Base-by-base conservation (phyloP, 2,113 vertebrate species). In the Microtus montanus region DNA sequence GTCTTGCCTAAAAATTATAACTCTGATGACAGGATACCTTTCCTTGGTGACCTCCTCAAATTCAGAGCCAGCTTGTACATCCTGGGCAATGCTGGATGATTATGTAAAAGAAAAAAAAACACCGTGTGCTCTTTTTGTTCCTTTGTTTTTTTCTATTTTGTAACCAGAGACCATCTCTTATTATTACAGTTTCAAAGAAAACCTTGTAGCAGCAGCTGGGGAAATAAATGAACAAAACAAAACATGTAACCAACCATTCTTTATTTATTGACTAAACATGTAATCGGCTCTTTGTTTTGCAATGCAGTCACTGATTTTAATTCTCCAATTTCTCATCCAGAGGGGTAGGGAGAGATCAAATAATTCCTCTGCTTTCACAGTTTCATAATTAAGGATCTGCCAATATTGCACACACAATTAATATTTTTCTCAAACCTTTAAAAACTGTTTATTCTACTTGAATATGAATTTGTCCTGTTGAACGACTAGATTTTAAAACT, bases 221-320 rank as follows among this genome's bases (percentile, higher is more conserved):
- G 89, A 96, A 89, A 97, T 92, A 96, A 96, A 96, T 78, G 91
- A 96, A 95, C 94, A 94, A 96, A 96, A 77, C 20, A 90, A 85
- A 92, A 49, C 41, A 70, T 49, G 71, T 38, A 96, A 90, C 79
- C 33, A 87, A 73, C 61, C 35, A 84, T 96, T 97, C 70, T 96
- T 90, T 91, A 87, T 87, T 95, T 89, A 94, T 64, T 93, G 83
- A 94, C 74, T 88, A 91, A 92, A 64, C 38, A 38, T 93, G 52
- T 91, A 93, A 92, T 92, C 49, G 17, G 68, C 71, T 95, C 64
- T 94, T 77, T 96, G 52, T 92, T 95, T 96, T 84, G 30, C 52
- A 93, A 92, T 95, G 54, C 35, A 80, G 5, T 87, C 75, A 54
- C 44, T 82, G 41, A 38, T 96, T 96, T 91, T 80, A 68, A 77